These are phyloP conservation scores for Simalia tracyae DNA, from an alignment of 2,797 vertebrate genomes.

Conservation along the genomic window DNA sequence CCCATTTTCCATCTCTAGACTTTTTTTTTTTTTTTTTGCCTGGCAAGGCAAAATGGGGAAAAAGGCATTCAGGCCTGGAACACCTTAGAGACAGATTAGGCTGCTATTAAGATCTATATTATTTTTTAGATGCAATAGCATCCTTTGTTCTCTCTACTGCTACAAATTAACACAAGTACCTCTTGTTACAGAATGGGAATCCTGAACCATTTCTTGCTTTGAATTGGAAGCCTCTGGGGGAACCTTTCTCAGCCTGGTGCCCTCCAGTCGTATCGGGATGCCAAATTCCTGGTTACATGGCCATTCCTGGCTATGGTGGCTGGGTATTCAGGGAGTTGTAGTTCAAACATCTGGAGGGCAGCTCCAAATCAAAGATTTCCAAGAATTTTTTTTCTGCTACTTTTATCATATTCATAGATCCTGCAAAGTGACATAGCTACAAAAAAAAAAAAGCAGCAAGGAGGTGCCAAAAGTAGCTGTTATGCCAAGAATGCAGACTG, in stretches of 20 bases:
- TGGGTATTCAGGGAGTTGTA: not conserved
- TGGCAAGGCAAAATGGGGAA: not conserved
- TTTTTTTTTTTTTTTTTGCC: too few species aligned
- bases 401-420: not conserved
- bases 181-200: not conserved
- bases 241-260: not conserved
- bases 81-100: not conserved
- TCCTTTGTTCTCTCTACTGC: not conserved
- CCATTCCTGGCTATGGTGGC: not conserved
- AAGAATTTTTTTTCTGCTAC: not conserved
- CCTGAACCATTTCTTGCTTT: not conserved
- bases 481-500: not conserved
- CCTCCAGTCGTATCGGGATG: not conserved
- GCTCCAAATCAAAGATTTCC: not conserved
- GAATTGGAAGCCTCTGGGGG: not conserved
- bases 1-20: not conserved
- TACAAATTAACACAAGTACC: not conserved
- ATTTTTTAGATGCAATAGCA: too few species aligned
- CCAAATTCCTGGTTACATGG: not conserved
- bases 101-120: not conserved
- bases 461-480: not conserved
- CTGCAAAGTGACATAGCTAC: not conserved
- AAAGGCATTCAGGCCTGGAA: not conserved
- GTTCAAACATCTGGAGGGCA: not conserved
- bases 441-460: not conserved